phyloP scores from a whole-genome alignment of 2,797 vertebrate species.

The Hydrolagus colliei region DNA sequence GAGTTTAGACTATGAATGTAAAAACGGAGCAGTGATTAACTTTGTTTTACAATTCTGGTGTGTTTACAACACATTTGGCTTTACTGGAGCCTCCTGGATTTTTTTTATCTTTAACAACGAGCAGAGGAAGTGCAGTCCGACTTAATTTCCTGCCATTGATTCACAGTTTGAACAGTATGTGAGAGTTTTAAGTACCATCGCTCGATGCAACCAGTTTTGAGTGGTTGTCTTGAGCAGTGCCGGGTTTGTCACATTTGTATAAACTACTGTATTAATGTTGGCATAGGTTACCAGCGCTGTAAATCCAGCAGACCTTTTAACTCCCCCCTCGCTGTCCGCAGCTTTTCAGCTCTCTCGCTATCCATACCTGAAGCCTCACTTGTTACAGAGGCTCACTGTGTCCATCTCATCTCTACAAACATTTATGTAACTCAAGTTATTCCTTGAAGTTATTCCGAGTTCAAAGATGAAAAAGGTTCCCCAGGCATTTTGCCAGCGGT shows the following conservation, averaged over 20 bases:
- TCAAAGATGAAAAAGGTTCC: conserved; percentile 23
- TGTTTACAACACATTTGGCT: background rate
- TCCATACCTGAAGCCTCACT: background rate
- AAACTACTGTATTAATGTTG: background rate
- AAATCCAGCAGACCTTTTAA: background rate
- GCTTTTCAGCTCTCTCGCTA: background rate
- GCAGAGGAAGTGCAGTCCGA: background rate
- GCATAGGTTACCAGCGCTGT: too few species aligned
- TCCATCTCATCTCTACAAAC: background rate
- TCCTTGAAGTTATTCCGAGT: conserved; percentile 18
- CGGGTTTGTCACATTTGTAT: conserved; percentile 3
- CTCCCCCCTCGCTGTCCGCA: too few species aligned
- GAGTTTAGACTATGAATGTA: background rate
- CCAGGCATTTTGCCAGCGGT: conserved; percentile 44
- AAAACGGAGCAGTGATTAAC: background rate
- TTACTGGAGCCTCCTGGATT: background rate
- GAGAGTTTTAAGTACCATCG: background rate
- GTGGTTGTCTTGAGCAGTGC: conserved; percentile 1
- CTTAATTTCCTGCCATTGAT: conserved; percentile 30
- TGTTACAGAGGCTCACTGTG: background rate
- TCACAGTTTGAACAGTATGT: background rate
- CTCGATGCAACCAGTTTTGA: conserved; percentile 13
- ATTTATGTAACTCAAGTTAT: background rate
- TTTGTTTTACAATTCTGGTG: background rate
- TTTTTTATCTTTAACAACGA: background rate